Base-by-base conservation (phyloP, 2,797 vertebrate genomes). In the Petrocephalus sullivani region DNA sequence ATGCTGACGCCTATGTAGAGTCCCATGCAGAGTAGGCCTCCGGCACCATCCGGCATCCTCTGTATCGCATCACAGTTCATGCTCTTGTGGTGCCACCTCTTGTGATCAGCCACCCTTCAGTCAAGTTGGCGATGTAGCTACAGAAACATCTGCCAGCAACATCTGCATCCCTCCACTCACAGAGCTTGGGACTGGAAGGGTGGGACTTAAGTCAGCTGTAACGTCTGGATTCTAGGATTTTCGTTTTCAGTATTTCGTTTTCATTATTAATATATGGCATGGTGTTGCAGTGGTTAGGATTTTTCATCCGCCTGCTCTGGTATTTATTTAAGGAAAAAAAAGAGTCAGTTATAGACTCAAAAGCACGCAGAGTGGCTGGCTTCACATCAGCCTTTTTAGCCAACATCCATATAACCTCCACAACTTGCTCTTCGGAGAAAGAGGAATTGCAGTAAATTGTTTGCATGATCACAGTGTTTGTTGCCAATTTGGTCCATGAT, bases 131-230 rank as follows among this genome's bases (percentile, higher is more conserved):
- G 53, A 87, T 58, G 21, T 71, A 51, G 57, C 37, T 84, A 78
- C n/a, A 60, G 87, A 88, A 88, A 88, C 87, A 88, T 88, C 87
- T 88, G 87, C 53, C 33, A 60, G 58, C 33, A 16, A 51, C 86
- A 87, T 87, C 86, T 75, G 41, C 64, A 53, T 71, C 23, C 16
- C 86, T 87, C 21, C 46, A 41, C 28, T 33, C 21, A 75, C 21
- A 75, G 14, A 56, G 49, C 23, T 23, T 87, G 28, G 12, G 1
- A 41, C 86, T 75, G 21, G 9, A 51, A 12, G 21, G 61, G 61
- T 53, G 60, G 16, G 61, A 54, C 12, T 33, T 3, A 21, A 53
- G 19, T 37, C 10, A 33, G 28, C 19, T 53, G 49, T 87, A 46
- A 75, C 19, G 49, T 33, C 64, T 87, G 46, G 23, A 49, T 71